Base-by-base conservation (phyloP, 1,140 invertebrate genomes). In the Onthophagus taurus region DNA sequence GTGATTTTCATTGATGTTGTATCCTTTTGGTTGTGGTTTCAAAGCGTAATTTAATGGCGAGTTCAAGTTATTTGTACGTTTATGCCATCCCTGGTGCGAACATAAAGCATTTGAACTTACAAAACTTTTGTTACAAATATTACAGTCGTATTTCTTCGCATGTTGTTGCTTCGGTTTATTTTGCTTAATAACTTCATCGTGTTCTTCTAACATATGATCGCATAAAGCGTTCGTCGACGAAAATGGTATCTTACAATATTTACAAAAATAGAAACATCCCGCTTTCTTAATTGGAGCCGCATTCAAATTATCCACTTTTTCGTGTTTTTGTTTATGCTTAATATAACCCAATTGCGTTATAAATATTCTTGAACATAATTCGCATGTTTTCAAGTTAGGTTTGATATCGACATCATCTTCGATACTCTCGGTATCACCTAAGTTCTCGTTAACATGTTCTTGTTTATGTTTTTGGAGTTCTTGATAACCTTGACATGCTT, bases 41-140 rank as follows among this genome's bases (percentile, higher is more conserved):
- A 13, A 33, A 33, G 6, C 5, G 13, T 9, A n/a, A 16, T 30
- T 12, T 4, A 14, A 31, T 42, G 6, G 23, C 5, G 20, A 18
- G 21, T 21, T 38, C 18, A 39, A 46, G 2, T 8, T 31, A 11
- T 35, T 46, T 13, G 42, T 36, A 6, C 60, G 45, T 37, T 60
- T 60, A 31, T 62, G 60, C 60, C 60, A 62, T 4, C 60, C 60
- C 21, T 47, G 42, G 37, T 62, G 60, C 1, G 55, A 51, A n/a
- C 47, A 52, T 19, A 62, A 33, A 2, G 60, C 60, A 1, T 43
- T 31, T 1, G 45, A 19, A 7, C 51, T 50, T 18, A 44, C 42
- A 41, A 61, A 61, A 2, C 19, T 31, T 33, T 61, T 61, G 5
- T 46, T 47, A 24, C 59, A 61, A 8, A 59, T 31, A 6, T 45